A percentile compares a stretch with the other conserved stretches of the same genome.
phyloP scores from a whole-genome alignment of 1,140 invertebrate species.

The Oryctes rhinoceros region DNA sequence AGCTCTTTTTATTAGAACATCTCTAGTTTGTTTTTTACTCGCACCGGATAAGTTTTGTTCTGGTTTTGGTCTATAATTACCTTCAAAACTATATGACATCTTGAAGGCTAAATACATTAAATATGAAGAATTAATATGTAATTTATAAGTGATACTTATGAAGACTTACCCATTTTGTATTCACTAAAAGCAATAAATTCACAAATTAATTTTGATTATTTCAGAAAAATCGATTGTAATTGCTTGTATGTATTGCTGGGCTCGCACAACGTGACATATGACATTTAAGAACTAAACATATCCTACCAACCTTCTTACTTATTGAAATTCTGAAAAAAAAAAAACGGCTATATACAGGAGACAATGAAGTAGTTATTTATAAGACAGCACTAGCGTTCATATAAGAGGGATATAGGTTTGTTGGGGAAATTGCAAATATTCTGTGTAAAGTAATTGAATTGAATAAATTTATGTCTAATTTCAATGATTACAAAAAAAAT shows the following conservation, averaged over 20 bases:
- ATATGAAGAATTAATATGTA: not conserved
- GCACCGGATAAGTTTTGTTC: conserved; percentile 90
- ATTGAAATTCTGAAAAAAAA: no score
- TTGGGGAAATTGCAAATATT: no score
- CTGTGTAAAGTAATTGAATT: no score
- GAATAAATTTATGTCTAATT: no score
- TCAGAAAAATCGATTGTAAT: conserved; percentile 1
- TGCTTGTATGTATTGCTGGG: not conserved
- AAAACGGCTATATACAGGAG: not conserved
- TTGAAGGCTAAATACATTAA: conserved; percentile 52
- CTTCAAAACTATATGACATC: conserved; percentile 87
- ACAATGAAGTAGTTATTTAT: not conserved
- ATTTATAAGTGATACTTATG: not conserved
- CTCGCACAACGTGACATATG: conserved; percentile 13
- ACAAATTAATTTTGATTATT: conserved; percentile 24
- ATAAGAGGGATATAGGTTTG: no score
- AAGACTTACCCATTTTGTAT: conserved; percentile 25
- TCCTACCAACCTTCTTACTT: not conserved
- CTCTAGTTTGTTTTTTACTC: conserved; percentile 78
- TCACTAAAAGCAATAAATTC: not conserved
- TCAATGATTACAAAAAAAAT: no score
- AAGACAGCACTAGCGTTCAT: no score
- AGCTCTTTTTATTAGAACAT: conserved; percentile 79
- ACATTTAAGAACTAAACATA: not conserved
- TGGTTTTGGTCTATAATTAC: conserved; percentile 86